Conservation (phyloP, 2,113 vertebrate genomes). For the Chaetorhynchus papuensis region DNA sequence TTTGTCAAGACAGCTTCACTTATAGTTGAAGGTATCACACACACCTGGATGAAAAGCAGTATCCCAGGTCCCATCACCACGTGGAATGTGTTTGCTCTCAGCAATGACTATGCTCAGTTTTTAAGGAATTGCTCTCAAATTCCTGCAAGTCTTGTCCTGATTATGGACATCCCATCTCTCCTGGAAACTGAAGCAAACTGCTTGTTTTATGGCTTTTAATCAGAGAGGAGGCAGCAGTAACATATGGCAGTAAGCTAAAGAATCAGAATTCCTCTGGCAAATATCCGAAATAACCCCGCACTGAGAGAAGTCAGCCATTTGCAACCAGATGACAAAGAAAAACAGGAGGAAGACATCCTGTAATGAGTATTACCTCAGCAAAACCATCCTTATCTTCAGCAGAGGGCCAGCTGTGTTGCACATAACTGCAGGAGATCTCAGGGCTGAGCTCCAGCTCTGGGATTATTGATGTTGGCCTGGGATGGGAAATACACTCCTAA, state of each 20-base stretch:
- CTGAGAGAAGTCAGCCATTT: background rate
- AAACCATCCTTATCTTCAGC: slow-evolving; percentile 1
- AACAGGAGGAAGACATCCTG: background rate
- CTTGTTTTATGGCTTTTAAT: background rate
- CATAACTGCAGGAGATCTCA: background rate
- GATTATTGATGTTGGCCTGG: background rate
- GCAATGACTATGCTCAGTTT: background rate
- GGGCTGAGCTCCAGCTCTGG: background rate
- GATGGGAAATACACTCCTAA: background rate
- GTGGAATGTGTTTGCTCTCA: background rate
- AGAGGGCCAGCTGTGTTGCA: background rate
- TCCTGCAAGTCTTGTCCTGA: background rate
- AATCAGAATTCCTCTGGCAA: background rate
- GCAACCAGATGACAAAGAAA: background rate
- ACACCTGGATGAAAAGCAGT: background rate
- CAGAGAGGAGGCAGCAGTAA: background rate
- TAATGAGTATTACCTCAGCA: background rate
- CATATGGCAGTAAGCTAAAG: background rate
- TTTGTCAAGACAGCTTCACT: background rate
- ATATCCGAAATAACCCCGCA: background rate
- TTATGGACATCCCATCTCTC: background rate
- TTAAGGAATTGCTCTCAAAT: background rate
- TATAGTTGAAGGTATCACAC: background rate
- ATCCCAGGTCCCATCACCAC: background rate
- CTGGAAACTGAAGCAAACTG: background rate